Evolutionary conservation across 2,888 invertebrate species (phyloP).

Genomic region (Camptogramma bilineatum): DNA sequence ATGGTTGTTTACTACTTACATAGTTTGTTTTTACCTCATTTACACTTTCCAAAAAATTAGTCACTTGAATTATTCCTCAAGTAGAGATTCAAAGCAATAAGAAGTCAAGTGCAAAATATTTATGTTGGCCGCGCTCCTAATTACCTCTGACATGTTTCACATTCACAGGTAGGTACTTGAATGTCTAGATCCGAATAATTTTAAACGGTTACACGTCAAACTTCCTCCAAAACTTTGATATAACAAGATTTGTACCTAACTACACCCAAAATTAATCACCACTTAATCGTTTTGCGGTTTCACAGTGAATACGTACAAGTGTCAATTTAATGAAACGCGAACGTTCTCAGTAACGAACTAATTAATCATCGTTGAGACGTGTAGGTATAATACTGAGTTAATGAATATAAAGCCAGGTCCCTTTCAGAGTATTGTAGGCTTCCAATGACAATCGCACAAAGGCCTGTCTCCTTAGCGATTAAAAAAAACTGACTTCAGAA

Average conservation of each 20-base stretch:
- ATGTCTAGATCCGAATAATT: no score
- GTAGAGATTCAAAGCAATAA: no score
- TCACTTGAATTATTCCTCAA: no score
- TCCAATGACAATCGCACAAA: not conserved
- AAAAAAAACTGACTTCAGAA: no score
- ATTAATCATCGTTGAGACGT: conserved; percentile 12
- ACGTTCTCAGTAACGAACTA: conserved; percentile 14
- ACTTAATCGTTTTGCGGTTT: conserved; percentile 15
- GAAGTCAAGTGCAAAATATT: no score
- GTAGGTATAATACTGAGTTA: not conserved
- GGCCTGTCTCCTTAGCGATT: no score
- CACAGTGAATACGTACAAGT: conserved; percentile 17
- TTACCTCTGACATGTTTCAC: no score
- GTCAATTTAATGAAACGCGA: conserved; percentile 18
- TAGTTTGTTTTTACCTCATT: no score
- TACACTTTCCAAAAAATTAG: no score
- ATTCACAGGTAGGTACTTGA: no score
- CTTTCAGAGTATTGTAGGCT: not conserved
- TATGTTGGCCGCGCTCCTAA: no score
- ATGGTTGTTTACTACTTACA: no score
- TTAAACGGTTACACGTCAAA: not conserved
- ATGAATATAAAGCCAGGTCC: not conserved
- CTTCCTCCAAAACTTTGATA: not conserved
- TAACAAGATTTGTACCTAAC: not conserved
- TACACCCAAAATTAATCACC: not conserved